These are phyloP conservation scores for Neosilurus hyrtlii DNA, from an alignment of 2,797 vertebrate genomes.

Conservation along the genomic window DNA sequence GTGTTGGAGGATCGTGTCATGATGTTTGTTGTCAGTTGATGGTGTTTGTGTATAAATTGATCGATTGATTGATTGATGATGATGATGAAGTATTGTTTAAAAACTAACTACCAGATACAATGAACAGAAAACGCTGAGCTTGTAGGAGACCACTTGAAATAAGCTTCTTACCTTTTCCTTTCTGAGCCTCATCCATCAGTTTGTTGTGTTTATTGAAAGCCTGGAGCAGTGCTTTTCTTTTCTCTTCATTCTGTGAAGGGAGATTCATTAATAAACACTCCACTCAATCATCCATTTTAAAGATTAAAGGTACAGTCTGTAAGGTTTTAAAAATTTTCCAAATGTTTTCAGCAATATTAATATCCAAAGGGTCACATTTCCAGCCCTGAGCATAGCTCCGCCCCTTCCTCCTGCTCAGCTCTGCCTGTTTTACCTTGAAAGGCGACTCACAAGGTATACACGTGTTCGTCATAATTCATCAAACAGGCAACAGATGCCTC, in stretches of 20 bases:
- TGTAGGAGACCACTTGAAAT: not conserved
- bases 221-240: constrained; percentile 75
- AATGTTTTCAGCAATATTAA: not conserved
- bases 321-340: too few species aligned
- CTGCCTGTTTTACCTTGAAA: not conserved
- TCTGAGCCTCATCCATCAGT: constrained; percentile 88
- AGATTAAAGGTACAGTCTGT: not conserved
- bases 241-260: constrained; percentile 69
- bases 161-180: constrained; percentile 78
- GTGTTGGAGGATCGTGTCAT: too few species aligned
- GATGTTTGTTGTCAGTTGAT: too few species aligned
- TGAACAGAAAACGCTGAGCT: not conserved
- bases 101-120: not conserved
- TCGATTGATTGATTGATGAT: too few species aligned
- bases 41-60: too few species aligned
- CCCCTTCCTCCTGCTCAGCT: not conserved
- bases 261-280: not conserved
- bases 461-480: not conserved
- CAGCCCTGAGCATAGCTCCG: not conserved
- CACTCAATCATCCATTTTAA: not conserved
- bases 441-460: not conserved
- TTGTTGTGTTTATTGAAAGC: constrained; percentile 88
- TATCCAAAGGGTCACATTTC: not conserved
- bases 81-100: not conserved
- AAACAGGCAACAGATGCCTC: not conserved